A percentile compares a stretch with the other conserved stretches of the same genome.
Evolutionary conservation across 2,113 vertebrate genomes (phyloP).

Genomic region (Malurus melanocephalus): DNA sequence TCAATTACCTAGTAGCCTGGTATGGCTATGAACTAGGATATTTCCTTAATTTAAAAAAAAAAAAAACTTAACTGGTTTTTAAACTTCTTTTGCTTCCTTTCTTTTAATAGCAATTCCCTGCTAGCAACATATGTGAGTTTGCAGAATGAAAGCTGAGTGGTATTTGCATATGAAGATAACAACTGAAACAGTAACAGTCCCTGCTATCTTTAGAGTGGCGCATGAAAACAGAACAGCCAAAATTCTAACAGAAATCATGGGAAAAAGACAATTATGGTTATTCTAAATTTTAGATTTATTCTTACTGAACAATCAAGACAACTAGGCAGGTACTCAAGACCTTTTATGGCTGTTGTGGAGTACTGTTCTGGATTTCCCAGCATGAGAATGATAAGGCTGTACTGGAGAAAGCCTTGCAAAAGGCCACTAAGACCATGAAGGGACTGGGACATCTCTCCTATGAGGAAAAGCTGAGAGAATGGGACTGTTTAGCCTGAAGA

Average conservation of each 20-base stretch:
- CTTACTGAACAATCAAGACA: not conserved
- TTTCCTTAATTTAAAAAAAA: not conserved
- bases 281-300: not conserved
- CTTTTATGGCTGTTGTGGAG: not conserved
- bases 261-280: not conserved
- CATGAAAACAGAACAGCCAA: not conserved
- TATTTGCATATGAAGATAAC: not conserved
- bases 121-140: not conserved
- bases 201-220: not conserved
- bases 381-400: not conserved
- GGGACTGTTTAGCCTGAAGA: not conserved
- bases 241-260: not conserved
- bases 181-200: not conserved
- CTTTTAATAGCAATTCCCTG: not conserved
- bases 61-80: not conserved
- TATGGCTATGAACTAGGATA: not conserved
- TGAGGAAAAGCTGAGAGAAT: not conserved
- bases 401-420: not conserved
- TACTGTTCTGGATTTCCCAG: not conserved
- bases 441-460: not conserved
- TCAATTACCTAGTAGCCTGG: not conserved
- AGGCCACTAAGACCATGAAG: not conserved
- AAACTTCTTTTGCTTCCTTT: not conserved
- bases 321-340: not conserved
- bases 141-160: not conserved